phyloP scores from a whole-genome alignment of 2,888 invertebrate species.

The Diloba caeruleocephala region DNA sequence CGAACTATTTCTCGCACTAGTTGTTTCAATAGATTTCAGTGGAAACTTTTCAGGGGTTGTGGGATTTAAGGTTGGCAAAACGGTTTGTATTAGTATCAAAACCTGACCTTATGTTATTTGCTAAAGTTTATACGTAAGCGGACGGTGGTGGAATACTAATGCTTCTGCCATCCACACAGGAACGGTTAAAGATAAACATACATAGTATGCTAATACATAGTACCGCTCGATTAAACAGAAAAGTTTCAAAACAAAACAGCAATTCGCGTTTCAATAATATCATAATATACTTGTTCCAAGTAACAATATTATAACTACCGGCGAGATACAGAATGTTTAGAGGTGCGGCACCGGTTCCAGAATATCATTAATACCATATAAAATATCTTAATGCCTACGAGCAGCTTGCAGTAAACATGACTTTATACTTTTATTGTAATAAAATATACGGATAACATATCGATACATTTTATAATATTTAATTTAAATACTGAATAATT shows the following conservation, averaged over 20 bases:
- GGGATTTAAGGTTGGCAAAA: slow-evolving; percentile 51
- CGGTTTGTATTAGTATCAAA: slow-evolving; percentile 52
- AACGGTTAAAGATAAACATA: slow-evolving; percentile 44
- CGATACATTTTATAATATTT: too few species aligned
- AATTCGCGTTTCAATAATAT: slow-evolving; percentile 1
- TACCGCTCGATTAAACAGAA: slow-evolving; percentile 32
- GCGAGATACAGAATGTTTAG: too few species aligned
- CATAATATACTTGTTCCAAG: too few species aligned
- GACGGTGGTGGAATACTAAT: slow-evolving; percentile 40
- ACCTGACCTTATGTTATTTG: slow-evolving; percentile 52
- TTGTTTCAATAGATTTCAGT: slow-evolving; percentile 59
- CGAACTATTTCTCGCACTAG: slow-evolving; percentile 58
- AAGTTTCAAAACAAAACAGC: slow-evolving; percentile 35
- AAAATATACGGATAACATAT: too few species aligned
- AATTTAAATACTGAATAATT: too few species aligned
- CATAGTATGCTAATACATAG: slow-evolving; percentile 28
- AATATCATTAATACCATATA: too few species aligned
- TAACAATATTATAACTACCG: too few species aligned
- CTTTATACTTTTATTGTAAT: too few species aligned
- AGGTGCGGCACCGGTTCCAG: too few species aligned
- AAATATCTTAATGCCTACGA: too few species aligned
- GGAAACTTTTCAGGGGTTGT: slow-evolving; percentile 56
- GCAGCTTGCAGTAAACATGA: too few species aligned
- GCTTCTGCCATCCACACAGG: slow-evolving; percentile 18
- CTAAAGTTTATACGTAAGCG: slow-evolving; percentile 51